A percentile compares a stretch with the other conserved stretches of the same genome.
Conservation (phyloP, 2,797 vertebrate species). For the Sarcophilus harrisii region DNA sequence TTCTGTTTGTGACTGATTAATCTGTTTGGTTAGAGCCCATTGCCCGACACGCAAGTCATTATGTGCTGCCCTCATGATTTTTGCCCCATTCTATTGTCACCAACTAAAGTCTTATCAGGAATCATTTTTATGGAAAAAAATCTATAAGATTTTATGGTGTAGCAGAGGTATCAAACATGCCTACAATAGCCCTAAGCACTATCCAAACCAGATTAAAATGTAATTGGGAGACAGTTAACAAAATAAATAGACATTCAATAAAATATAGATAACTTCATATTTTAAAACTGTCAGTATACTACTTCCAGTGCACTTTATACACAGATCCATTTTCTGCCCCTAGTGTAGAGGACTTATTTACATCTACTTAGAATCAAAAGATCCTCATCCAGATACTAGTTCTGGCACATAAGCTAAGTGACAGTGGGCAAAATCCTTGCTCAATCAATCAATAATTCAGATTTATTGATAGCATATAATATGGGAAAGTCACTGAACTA, state of each 20-base stretch:
- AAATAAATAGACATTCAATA: not conserved
- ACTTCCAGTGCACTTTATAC: not conserved
- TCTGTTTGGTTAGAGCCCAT: not conserved
- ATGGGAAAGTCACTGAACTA: not conserved
- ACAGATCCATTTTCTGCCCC: not conserved
- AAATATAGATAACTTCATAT: not conserved
- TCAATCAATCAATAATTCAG: not conserved
- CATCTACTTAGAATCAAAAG: not conserved
- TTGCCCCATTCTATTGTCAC: not conserved
- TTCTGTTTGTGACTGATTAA: not conserved
- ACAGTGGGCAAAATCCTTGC: not conserved
- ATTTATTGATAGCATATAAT: not conserved
- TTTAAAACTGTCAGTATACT: not conserved
- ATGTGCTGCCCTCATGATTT: not conserved
- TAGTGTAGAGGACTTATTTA: not conserved
- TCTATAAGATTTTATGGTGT: not conserved
- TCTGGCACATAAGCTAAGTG: not conserved
- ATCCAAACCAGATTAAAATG: not conserved
- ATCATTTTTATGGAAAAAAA: not conserved
- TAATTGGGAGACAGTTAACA: not conserved
- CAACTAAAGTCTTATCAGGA: not conserved
- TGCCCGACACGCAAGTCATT: not conserved
- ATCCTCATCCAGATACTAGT: not conserved
- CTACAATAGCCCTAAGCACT: not conserved
- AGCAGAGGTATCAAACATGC: not conserved